Conservation (phyloP, 2,113 vertebrate species). For the Thamnophis sirtalis region DNA sequence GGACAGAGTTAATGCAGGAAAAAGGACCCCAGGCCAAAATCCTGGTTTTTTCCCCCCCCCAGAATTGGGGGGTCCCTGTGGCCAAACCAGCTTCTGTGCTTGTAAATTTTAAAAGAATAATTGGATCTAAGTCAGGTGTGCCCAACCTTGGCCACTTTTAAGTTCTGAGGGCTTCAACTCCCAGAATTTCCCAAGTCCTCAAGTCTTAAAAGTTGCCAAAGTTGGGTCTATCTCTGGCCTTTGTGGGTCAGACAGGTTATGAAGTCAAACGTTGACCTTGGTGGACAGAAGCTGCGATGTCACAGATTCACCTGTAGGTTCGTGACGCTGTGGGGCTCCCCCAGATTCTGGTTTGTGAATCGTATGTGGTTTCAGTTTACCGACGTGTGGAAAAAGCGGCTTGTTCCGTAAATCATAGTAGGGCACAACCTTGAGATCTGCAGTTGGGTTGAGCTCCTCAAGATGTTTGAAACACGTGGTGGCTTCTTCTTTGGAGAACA, state of each 20-base stretch:
- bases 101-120: background rate
- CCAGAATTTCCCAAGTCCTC: background rate
- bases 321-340: background rate
- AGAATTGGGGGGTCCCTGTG: background rate
- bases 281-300: background rate
- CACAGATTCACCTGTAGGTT: background rate
- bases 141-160: background rate
- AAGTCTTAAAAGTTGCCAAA: background rate
- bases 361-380: background rate
- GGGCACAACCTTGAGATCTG: background rate
- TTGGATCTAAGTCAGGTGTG: background rate
- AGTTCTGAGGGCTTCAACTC: background rate
- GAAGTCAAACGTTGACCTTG: background rate
- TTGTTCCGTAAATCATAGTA: background rate
- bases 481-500: background rate
- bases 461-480: background rate
- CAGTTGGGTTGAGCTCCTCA: background rate
- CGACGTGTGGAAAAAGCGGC: background rate
- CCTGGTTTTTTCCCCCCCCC: background rate
- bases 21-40: background rate
- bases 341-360: background rate
- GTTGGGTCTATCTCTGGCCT: background rate
- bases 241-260: no score
- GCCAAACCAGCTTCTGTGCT: no score
- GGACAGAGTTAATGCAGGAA: background rate